These are phyloP conservation scores for Mesocricetus auratus DNA, from an alignment of 2,113 vertebrate genomes.

Conservation along the genomic window DNA sequence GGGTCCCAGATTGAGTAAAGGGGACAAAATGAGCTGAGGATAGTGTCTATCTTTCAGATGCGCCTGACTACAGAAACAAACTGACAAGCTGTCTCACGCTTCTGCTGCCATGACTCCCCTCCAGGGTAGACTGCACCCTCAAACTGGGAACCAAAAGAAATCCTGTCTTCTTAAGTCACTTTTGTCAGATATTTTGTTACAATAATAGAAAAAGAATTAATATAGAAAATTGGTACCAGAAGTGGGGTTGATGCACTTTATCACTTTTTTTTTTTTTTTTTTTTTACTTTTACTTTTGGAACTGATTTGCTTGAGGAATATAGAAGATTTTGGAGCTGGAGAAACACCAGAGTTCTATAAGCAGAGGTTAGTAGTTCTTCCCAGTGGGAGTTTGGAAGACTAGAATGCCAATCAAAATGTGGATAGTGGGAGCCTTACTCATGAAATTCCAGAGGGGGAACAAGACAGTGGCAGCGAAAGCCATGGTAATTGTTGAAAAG, in stretches of 20 bases:
- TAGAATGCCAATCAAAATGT: neutral
- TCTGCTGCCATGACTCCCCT: neutral
- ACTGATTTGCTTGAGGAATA: neutral
- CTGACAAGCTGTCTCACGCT: no score
- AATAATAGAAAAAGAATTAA: neutral
- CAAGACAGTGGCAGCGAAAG: neutral
- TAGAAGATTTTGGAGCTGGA: neutral
- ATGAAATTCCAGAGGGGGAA: neutral
- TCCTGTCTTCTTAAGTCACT: neutral
- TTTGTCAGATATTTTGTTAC: neutral
- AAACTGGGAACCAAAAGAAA: neutral
- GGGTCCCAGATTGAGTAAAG: neutral
- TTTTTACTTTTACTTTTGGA: neutral
- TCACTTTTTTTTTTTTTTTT: no score
- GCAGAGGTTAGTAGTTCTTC: neutral
- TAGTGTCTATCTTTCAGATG: neutral
- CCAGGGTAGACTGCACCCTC: neutral
- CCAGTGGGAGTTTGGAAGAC: neutral
- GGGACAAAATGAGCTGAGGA: neutral
- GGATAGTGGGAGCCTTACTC: neutral
- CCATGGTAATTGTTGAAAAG: neutral
- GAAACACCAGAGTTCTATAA: neutral
- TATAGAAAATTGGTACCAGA: neutral
- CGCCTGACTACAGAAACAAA: neutral
- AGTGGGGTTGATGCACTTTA: neutral